Base-by-base conservation (phyloP, 2,888 invertebrate genomes). In the Sphecodes monilicornis region DNA sequence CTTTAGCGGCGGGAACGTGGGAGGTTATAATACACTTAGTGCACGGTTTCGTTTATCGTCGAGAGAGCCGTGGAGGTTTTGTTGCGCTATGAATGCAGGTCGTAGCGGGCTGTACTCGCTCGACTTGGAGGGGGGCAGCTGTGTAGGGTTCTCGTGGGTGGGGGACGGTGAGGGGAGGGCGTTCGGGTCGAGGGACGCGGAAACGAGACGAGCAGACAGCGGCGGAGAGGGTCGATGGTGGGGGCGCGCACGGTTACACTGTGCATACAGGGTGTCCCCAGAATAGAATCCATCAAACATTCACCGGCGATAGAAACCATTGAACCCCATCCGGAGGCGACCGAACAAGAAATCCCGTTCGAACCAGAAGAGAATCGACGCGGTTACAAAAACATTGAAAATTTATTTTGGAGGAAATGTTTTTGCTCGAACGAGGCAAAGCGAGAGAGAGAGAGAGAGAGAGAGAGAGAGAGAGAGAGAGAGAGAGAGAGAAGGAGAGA, bases 1-100 rank as follows among this genome's bases (percentile, higher is more conserved):
- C 93, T 94, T 93, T 93, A 93, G 91, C 91, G 91, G 92, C 90
- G 92, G 89, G 91, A 92, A 93, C 93, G 93, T 93, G 93, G 93
- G 93, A 94, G 94, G 93, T 92, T 91, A 88, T 91, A 91, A 90
- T 90, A 91, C 89, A 88, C 90, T 90, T 90, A 90, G 91, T 64
- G 90, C 91, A 91, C 87, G 90, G 90, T 90, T 91, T 90, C 90
- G 90, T 89, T 90, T 90, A 90, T 89, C 89, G 89, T 84, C 75
- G 88, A 66, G 89, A 86, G 87, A 82, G 85, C 87, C 86, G 86
- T 86, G 88, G 83, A 86, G 88, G 88, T 89, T 90, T 86, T 90
- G 90, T 87, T 87, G 88, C 81, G 76, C 88, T 87, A 90, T 90
- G 91, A 90, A 92, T 88, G 89, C 88, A 90, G 89, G 91, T 88